A percentile compares a stretch with the other conserved stretches of the same genome.
phyloP scores from a whole-genome alignment of 2,888 invertebrate genomes.

The Macrophya alboannulata region DNA sequence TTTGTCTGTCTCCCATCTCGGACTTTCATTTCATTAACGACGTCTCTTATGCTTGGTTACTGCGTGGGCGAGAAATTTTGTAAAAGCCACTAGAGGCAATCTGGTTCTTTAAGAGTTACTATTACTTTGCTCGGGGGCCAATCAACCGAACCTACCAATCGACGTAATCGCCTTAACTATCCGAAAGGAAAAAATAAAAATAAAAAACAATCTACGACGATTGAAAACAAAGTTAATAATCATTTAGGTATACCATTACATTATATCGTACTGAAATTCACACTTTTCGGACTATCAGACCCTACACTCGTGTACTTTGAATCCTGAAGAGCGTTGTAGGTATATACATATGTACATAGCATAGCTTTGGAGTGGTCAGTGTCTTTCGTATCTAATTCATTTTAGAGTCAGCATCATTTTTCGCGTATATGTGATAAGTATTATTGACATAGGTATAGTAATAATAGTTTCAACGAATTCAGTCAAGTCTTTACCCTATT shows the following conservation, averaged over 20 bases:
- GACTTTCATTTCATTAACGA: slow-evolving; percentile 27
- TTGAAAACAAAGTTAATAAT: neutral
- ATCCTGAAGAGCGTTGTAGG: neutral
- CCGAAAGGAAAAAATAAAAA: neutral
- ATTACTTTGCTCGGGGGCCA: neutral
- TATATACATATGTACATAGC: neutral
- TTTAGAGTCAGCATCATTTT: neutral
- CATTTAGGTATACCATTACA: neutral
- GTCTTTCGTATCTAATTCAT: slow-evolving; percentile 8
- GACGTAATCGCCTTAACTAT: slow-evolving; percentile 7
- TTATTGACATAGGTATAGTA: neutral
- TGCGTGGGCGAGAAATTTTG: slow-evolving; percentile 29
- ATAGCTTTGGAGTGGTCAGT: slow-evolving; percentile 49
- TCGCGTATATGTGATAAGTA: slow-evolving; percentile 8
- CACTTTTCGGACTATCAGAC: neutral
- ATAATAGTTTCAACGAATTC: slow-evolving; percentile 19
- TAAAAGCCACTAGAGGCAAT: slow-evolving; percentile 23
- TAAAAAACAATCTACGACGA: neutral
- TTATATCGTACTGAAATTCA: neutral
- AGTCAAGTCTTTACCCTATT: neutral
- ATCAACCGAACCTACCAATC: slow-evolving; percentile 34
- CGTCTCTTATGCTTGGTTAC: neutral
- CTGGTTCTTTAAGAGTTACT: slow-evolving; percentile 15
- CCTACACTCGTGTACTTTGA: neutral
- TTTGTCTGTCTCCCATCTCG: neutral